Percentiles rank a stretch among this genome's conserved stretches.
Evolutionary conservation across 2,888 invertebrate species (phyloP).

Genomic region (Auanema sp.): DNA sequence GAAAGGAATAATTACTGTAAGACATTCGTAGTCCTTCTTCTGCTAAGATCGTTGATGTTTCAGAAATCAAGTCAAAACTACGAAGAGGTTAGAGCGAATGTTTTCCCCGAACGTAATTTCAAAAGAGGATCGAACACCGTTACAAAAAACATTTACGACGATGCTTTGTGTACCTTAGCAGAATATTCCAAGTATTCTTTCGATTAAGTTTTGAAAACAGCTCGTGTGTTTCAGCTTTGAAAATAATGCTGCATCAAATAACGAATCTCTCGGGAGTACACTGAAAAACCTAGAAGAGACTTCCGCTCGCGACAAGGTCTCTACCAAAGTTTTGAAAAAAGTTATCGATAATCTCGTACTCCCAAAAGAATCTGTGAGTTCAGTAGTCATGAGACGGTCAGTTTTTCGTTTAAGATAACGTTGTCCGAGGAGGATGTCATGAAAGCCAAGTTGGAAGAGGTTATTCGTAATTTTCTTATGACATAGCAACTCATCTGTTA

Average conservation of each 20-base stretch:
- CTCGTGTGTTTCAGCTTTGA: neutral
- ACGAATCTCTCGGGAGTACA: no score
- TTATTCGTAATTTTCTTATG: no score
- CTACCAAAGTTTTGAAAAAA: slow-evolving; percentile 11
- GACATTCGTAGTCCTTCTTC: no score
- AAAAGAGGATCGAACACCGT: slow-evolving; percentile 14
- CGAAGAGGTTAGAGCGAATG: no score
- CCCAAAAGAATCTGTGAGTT: neutral
- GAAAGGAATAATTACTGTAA: neutral
- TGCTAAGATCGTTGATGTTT: no score
- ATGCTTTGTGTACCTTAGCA: slow-evolving; percentile 15
- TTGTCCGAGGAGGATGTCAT: no score
- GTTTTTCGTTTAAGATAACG: no score
- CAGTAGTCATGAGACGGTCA: no score
- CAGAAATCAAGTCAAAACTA: no score
- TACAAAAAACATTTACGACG: slow-evolving; percentile 4
- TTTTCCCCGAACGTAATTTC: slow-evolving; percentile 11
- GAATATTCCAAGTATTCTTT: slow-evolving; percentile 7
- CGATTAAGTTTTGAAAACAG: neutral
- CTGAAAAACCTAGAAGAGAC: slow-evolving; percentile 8
- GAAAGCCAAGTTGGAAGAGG: no score
- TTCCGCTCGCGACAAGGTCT: slow-evolving; percentile 7
- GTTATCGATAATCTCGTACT: slow-evolving; percentile 8
- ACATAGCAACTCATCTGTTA: no score
- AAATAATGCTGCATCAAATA: neutral